Base-by-base conservation (phyloP, 2,888 invertebrate species). In the Laothoe populi region DNA sequence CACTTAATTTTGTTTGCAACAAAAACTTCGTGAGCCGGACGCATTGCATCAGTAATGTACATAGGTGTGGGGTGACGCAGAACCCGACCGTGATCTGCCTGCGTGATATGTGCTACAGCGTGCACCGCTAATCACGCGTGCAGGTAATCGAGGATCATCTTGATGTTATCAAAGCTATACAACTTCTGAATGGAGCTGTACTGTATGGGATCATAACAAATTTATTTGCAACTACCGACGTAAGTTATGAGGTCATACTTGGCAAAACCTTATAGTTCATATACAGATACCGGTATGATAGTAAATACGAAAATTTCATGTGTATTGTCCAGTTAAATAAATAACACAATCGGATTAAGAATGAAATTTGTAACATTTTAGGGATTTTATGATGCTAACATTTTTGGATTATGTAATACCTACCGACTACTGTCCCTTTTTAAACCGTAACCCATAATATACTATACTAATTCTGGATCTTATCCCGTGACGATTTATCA, bases 211-310 rank as follows among this genome's bases (percentile, higher is more conserved):
- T 31, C 31, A 49, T 31, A 49, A 7, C 24, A 48, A n/a, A 49
- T 49, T n/a, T 26, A 35, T 53, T 3, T 35, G 53, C 48, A 48
- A 26, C 35, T 21, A 31, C 19, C 19, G 45, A 61, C 61, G 63
- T 72, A 69, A 49, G 19, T 35, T 19, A 53, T 53, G 53, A 53
- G 35, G 4, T 53, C 53, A 53, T 53, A 19, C 19, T 35, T 53
- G 4, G 1, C 10, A 53, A 19, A 8, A 10, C 10, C 49, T 31
- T 31, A 8, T 16, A 11, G 31, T 53, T 11, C 19, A 53, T 35
- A 35, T 35, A 19, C 16, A 35, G 8, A 19, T 4, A 4, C 5
- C 19, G 4, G 8, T 24, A n/a, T n/a, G 31, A 31, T 35, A 16
- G 0, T 49, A 24, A 16, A 16, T n/a, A 2, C 8, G 3, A 26